These are phyloP conservation scores for Margarornis squamiger DNA, from an alignment of 2,797 vertebrate genomes.

Conservation along the genomic window DNA sequence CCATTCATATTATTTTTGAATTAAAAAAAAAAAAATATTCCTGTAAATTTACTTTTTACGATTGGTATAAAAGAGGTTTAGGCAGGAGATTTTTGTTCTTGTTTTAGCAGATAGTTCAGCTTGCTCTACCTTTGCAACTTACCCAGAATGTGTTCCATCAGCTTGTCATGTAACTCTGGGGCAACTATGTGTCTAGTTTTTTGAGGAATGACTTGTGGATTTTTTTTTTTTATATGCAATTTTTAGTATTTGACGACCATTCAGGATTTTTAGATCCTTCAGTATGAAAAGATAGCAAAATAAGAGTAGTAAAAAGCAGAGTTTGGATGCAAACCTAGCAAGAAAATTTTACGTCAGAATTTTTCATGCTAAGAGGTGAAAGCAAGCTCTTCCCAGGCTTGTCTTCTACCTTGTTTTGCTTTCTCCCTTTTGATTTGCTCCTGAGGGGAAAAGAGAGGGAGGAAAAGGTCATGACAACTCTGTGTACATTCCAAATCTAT, in stretches of 20 bases:
- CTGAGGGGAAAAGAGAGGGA: neutral
- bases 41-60: neutral
- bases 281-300: neutral
- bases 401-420: neutral
- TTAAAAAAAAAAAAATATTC: neutral
- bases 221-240: neutral
- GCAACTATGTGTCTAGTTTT: neutral
- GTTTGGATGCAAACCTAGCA: neutral
- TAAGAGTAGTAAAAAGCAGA: accelerated
- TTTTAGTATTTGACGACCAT: neutral
- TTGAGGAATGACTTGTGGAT: neutral
- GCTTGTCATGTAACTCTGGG: neutral
- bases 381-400: neutral
- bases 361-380: neutral
- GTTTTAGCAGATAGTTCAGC: neutral
- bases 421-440: neutral
- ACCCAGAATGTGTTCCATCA: neutral
- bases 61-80: neutral
- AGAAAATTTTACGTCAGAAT: neutral
- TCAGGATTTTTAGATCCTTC: neutral
- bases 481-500: neutral
- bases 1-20: neutral
- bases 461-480: neutral
- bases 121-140: neutral
- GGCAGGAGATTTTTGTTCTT: neutral